Evolutionary conservation across 2,888 invertebrate genomes (phyloP).

Genomic region (Papilio demoleus): DNA sequence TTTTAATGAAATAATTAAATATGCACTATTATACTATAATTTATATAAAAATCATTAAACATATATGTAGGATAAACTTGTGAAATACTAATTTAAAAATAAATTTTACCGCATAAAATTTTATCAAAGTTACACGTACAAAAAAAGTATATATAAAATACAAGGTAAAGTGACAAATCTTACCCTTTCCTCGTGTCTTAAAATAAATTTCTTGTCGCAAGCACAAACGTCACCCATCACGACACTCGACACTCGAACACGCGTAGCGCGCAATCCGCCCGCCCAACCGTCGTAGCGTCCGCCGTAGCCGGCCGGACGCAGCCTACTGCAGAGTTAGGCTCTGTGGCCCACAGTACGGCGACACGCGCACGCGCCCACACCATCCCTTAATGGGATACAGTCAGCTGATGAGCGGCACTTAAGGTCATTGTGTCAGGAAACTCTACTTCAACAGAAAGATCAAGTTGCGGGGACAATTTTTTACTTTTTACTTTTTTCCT

Average conservation of each 20-base stretch:
- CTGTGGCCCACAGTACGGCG: too few species aligned
- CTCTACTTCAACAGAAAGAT: slow-evolving; percentile 18
- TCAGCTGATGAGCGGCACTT: slow-evolving; percentile 74
- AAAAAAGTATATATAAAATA: too few species aligned
- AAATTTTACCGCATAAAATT: too few species aligned
- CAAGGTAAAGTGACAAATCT: not conserved
- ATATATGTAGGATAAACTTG: too few species aligned
- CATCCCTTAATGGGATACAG: slow-evolving; percentile 57
- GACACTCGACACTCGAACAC: slow-evolving; percentile 19
- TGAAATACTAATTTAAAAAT: too few species aligned
- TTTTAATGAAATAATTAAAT: too few species aligned
- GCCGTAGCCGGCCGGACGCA: slow-evolving; percentile 49
- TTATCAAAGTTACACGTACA: too few species aligned
- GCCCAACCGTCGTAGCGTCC: slow-evolving; percentile 45
- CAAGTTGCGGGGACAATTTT: slow-evolving; percentile 2
- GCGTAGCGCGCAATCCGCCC: not conserved
- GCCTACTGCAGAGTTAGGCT: slow-evolving; percentile 76
- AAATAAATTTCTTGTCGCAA: not conserved
- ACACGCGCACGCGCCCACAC: slow-evolving; percentile 64
- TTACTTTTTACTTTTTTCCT: not conserved
- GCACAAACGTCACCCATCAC: slow-evolving; percentile 34
- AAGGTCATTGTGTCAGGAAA: slow-evolving; percentile 75
- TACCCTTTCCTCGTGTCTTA: slow-evolving; percentile 1
- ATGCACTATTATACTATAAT: too few species aligned
- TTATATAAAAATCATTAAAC: too few species aligned